Evolutionary conservation across 30 jellyfish, hydroid and myxozoan species (phyloP).

Genomic region (Hydra vulgaris): DNA sequence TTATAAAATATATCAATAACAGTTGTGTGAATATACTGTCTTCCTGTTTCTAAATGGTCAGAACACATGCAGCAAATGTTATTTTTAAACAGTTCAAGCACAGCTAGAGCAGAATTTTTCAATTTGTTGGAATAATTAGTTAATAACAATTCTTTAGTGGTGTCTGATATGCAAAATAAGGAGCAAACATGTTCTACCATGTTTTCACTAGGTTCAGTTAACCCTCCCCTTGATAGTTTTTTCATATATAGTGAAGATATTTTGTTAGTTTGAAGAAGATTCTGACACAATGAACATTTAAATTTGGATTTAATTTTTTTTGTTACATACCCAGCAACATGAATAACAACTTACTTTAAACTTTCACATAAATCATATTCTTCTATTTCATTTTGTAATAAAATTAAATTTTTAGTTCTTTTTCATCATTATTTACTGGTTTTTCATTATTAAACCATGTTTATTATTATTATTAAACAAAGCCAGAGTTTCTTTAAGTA

Average conservation of each 20-base stretch:
- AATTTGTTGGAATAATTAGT: background rate
- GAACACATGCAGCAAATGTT: background rate
- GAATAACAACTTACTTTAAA: background rate
- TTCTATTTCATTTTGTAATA: background rate
- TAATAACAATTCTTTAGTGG: background rate
- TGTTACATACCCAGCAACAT: too few species aligned
- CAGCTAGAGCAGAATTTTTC: background rate
- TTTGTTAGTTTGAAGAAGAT: background rate
- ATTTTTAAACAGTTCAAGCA: background rate
- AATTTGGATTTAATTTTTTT: too few species aligned
- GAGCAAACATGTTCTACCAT: background rate
- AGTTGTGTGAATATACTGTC: background rate
- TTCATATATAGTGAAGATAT: background rate
- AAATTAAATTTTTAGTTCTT: background rate
- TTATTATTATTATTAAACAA: too few species aligned
- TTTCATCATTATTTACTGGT: background rate
- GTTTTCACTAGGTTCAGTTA: background rate
- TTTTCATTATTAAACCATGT: too few species aligned
- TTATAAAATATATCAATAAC: too few species aligned
- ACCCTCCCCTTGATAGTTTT: background rate
- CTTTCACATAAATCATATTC: background rate
- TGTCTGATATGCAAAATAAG: background rate
- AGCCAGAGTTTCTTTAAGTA: too few species aligned
- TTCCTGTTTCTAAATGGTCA: background rate
- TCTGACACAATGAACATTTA: background rate